phyloP scores from a whole-genome alignment of 2,888 invertebrate genomes.

The Apeira syringaria region DNA sequence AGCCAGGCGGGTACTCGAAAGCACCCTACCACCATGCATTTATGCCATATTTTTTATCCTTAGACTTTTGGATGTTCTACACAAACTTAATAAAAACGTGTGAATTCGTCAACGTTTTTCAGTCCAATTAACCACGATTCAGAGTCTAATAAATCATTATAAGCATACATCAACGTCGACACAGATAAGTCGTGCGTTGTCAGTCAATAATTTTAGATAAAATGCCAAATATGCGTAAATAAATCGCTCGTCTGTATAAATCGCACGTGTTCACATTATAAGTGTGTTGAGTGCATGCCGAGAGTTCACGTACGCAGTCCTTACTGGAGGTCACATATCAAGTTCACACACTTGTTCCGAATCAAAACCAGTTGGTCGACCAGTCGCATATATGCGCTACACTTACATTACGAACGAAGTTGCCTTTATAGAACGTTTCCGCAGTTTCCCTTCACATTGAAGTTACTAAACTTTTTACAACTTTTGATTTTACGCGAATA shows the following conservation, averaged over 20 bases:
- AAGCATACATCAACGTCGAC: no score
- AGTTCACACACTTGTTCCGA: constrained; percentile 68
- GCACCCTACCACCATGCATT: no score
- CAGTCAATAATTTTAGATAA: no score
- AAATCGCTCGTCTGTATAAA: constrained; percentile 39
- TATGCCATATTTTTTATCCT: no score
- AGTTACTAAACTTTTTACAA: constrained; percentile 16
- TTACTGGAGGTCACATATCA: constrained; percentile 71
- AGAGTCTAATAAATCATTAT: no score
- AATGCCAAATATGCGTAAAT: background rate
- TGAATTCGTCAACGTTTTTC: no score
- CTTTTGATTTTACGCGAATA: constrained; percentile 20
- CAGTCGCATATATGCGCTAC: constrained; percentile 34
- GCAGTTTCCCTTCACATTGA: constrained; percentile 41
- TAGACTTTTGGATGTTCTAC: no score
- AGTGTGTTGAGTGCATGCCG: constrained; percentile 37
- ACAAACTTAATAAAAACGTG: no score
- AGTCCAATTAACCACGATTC: no score
- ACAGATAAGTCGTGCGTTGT: background rate
- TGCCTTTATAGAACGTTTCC: constrained; percentile 37
- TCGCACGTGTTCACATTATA: constrained; percentile 52
- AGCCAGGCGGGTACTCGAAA: no score
- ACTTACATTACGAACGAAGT: constrained; percentile 33
- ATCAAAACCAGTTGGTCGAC: constrained; percentile 52
- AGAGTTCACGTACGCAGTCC: constrained; percentile 60